phyloP scores from a whole-genome alignment of 2,888 invertebrate genomes.

The Agriopis marginaria region DNA sequence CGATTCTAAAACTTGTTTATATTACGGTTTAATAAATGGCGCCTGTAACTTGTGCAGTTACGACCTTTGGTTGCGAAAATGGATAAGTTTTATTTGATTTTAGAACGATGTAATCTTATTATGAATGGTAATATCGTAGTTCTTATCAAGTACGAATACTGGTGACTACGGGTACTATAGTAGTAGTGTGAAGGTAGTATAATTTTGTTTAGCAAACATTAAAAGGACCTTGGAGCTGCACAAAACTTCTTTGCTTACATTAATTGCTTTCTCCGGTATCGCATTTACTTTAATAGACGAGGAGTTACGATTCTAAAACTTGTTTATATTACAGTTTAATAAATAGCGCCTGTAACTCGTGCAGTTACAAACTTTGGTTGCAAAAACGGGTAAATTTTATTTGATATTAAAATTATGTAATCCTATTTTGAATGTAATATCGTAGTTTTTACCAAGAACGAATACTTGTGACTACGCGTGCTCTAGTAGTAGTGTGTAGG shows the following conservation, averaged over 20 bases:
- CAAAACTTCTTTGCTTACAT: slow-evolving; percentile 52
- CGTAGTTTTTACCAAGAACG: not conserved
- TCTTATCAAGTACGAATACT: slow-evolving; percentile 1
- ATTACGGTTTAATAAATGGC: slow-evolving; percentile 13
- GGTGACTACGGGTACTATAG: not conserved
- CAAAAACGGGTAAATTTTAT: slow-evolving; percentile 9
- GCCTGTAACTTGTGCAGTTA: slow-evolving; percentile 19
- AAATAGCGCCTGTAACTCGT: slow-evolving; percentile 11
- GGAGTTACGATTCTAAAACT: slow-evolving; percentile 34
- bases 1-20: slow-evolving; percentile 40
- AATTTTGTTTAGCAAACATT: slow-evolving; percentile 45
- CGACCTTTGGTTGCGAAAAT: slow-evolving; percentile 5
- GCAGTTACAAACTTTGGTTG: slow-evolving; percentile 15
- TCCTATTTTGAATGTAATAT: too few species aligned
- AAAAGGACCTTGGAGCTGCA: slow-evolving; percentile 40
- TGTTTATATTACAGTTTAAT: slow-evolving; percentile 30
- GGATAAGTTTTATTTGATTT: slow-evolving; percentile 1
- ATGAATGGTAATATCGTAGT: too few species aligned
- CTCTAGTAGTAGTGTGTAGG: not conserved
- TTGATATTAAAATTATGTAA: too few species aligned
- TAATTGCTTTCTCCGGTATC: slow-evolving; percentile 53
- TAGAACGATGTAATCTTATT: too few species aligned
- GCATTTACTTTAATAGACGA: slow-evolving; percentile 34
- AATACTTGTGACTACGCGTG: slow-evolving; percentile 5
- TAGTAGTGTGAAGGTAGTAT: slow-evolving; percentile 6